Evolutionary conservation across 2,113 vertebrate species (phyloP).

Genomic region (Zosterops hypoxanthus): DNA sequence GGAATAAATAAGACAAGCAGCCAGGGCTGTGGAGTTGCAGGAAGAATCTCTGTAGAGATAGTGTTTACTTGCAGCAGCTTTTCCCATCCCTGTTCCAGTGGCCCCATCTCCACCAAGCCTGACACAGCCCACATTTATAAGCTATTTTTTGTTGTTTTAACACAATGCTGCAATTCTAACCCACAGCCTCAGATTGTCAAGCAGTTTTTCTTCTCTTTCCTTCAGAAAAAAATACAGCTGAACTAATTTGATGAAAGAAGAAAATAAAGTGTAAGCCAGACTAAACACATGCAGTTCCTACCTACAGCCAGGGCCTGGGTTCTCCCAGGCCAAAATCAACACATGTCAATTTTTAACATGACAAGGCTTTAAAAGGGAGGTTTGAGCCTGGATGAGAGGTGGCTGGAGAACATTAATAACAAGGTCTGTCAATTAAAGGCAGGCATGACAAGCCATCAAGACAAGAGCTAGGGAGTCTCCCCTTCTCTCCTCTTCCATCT

Average conservation of each 20-base stretch:
- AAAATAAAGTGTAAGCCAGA: slow-evolving; percentile 76
- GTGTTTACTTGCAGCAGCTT: neutral
- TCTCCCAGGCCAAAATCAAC: slow-evolving; percentile 74
- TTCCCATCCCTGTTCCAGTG: neutral
- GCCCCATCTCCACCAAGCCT: neutral
- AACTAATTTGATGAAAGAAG: slow-evolving; percentile 77
- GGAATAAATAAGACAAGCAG: neutral
- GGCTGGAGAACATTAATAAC: slow-evolving; percentile 71
- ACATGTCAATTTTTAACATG: slow-evolving; percentile 74
- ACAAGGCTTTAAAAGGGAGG: slow-evolving; percentile 67
- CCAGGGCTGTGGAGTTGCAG: neutral
- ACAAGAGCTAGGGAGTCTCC: neutral
- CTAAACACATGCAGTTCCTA: slow-evolving; percentile 76
- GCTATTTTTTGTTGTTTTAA: slow-evolving; percentile 58
- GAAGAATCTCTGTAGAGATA: neutral
- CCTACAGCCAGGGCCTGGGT: slow-evolving; percentile 69
- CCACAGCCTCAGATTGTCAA: slow-evolving; percentile 47
- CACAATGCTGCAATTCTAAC: slow-evolving; percentile 43
- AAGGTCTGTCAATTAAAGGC: slow-evolving; percentile 67
- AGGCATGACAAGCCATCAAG: slow-evolving; percentile 44
- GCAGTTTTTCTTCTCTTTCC: slow-evolving; percentile 58
- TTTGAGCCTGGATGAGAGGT: slow-evolving; percentile 61
- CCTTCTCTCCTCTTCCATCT: neutral
- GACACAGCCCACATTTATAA: neutral
- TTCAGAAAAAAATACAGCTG: slow-evolving; percentile 69